These are phyloP conservation scores for Ectemnius lituratus DNA, from an alignment of 2,888 invertebrate genomes.

Conservation along the genomic window DNA sequence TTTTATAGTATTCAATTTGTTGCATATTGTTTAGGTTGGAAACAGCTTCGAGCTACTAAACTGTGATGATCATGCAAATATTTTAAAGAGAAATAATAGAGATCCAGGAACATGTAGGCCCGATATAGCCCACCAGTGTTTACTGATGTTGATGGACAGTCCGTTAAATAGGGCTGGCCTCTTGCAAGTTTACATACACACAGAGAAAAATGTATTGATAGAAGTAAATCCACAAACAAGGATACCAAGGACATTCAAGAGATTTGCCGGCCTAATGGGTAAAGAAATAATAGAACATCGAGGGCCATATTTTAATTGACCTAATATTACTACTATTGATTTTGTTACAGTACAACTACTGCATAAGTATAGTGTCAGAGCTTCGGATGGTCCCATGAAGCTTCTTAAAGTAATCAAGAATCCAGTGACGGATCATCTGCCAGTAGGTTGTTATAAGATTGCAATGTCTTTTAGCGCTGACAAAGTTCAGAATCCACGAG, in stretches of 20 bases:
- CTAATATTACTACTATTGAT: slow-evolving; percentile 20
- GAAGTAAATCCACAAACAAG: slow-evolving; percentile 98
- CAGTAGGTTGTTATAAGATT: slow-evolving; percentile 94
- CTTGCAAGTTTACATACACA: slow-evolving; percentile 96
- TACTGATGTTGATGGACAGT: slow-evolving; percentile 98
- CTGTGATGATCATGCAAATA: slow-evolving; percentile 93
- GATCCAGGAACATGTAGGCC: slow-evolving; percentile 95
- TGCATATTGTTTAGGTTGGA: slow-evolving; percentile 82
- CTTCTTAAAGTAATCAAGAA: slow-evolving; percentile 97
- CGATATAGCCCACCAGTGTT: slow-evolving; percentile 98
- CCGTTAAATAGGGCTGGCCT: slow-evolving; percentile 97
- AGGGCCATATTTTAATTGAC: too few species aligned
- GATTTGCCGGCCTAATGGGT: slow-evolving; percentile 98
- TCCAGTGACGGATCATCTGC: slow-evolving; percentile 95
- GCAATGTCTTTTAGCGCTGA: slow-evolving; percentile 94
- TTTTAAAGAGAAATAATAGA: slow-evolving; percentile 91
- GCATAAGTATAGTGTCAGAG: slow-evolving; percentile 95
- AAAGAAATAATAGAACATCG: slow-evolving; percentile 54
- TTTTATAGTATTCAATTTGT: neutral
- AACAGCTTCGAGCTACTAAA: slow-evolving; percentile 94
- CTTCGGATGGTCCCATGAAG: slow-evolving; percentile 92
- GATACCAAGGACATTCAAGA: slow-evolving; percentile 97
- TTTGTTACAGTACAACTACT: slow-evolving; percentile 91
- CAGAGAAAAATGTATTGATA: slow-evolving; percentile 94
- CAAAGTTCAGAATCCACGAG: slow-evolving; percentile 84